Evolutionary conservation across 2,797 vertebrate species (phyloP), one percentile per base, ranked within the genome.

Genomic region (Muscicapa comitata): DNA sequence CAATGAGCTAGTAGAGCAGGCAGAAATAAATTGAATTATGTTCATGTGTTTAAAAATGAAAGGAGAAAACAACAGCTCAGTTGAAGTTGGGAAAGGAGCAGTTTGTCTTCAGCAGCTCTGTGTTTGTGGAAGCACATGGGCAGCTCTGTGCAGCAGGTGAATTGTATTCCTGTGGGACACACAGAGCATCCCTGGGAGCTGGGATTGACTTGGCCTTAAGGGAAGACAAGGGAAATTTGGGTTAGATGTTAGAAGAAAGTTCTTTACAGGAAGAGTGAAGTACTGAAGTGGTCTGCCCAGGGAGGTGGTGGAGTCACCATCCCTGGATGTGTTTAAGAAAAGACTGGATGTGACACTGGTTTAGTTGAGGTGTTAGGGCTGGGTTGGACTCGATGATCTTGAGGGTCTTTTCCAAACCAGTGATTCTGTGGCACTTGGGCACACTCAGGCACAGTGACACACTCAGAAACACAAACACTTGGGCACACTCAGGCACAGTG

Each of bases 261-360:
- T 26, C 29, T 65, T 65, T 13, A 37, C 7, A 7, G 33, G 3
- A 21, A 5, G 26, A 7, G 11, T 9, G 2, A 65, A 37, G 17
- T 7, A 5, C 33, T 55, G 40, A n/a, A 10, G 5, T 23, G 25
- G 1, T 26, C 7, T 54, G 21, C 4, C 10, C 0, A 0, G 26
- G n/a, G 28, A 31, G 26, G 21, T 25, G n/a, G 2, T 31, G 50
- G 1, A 38, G 61, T 55, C 61, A 3, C 21, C 75, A 47, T 47
- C 61, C n/a, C 61, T 21, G 50, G 26, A 1, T 10, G 74, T 54
- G 48, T 63, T 54, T 23, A 9, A 24, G 2, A 1, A 3, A 5
- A 25, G n/a, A 1, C 13, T 43, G 75, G 50, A 25, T 26, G 33
- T 55, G 75, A 11, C 50, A 4, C 40, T 55, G 3, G 61, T 3